Percentiles rank a stretch among this genome's conserved stretches.
Conservation (phyloP, 2,888 invertebrate genomes). For the Stenoptilia bipunctidactyla region DNA sequence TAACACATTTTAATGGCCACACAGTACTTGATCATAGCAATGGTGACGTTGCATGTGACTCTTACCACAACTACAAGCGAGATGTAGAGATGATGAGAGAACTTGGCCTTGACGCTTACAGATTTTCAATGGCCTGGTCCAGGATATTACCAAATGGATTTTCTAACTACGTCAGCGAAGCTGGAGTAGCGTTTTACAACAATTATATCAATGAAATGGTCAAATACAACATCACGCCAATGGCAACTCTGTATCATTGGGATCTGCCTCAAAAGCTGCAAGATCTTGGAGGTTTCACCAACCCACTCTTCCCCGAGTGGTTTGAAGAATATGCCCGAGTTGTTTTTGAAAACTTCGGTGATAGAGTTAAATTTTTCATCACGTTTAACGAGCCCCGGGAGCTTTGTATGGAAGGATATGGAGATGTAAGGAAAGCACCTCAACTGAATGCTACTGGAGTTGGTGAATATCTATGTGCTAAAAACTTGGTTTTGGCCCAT, state of each 20-base stretch:
- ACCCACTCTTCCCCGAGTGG: conserved; percentile 47
- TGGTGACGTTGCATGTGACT: conserved; percentile 71
- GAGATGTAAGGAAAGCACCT: conserved; percentile 30
- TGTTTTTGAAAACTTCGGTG: conserved; percentile 49
- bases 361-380: conserved; percentile 66
- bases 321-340: conserved; percentile 59
- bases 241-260: conserved; percentile 69
- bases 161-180: conserved; percentile 57
- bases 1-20: conserved; percentile 30
- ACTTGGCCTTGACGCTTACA: conserved; percentile 52
- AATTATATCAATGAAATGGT: conserved; percentile 73
- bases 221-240: conserved; percentile 71
- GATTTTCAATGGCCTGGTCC: conserved; percentile 73
- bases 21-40: conserved; percentile 42
- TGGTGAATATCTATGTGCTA: conserved; percentile 62
- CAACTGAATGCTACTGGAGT: conserved; percentile 43
- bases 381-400: conserved; percentile 71
- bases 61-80: conserved; percentile 73
- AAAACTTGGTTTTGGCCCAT: conserved; percentile 65
- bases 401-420: conserved; percentile 54
- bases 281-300: conserved; percentile 64
- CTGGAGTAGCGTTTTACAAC: conserved; percentile 75
- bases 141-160: conserved; percentile 72
- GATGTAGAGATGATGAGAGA: conserved; percentile 58
- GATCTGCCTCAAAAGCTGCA: conserved; percentile 66